A percentile compares a stretch with the other conserved stretches of the same genome.
Evolutionary conservation across 1,140 invertebrate species (phyloP).

Genomic region (Drosophila novamexicana): DNA sequence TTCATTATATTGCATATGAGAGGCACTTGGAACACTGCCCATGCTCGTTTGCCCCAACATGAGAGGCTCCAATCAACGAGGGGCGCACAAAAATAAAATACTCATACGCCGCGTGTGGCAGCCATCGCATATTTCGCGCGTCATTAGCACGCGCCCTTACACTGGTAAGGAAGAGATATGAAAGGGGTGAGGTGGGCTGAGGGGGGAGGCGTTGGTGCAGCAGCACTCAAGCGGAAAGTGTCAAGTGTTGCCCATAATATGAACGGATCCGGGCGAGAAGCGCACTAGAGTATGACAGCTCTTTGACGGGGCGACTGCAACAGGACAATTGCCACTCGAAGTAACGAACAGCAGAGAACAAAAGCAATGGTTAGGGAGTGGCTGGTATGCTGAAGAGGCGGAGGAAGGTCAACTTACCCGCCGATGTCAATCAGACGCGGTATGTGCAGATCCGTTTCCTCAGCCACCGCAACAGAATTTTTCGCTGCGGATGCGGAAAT

Average conservation of each 20-base stretch:
- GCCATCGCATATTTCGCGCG: conserved; percentile 78
- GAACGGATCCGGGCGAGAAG: conserved; percentile 50
- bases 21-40: conserved; percentile 14
- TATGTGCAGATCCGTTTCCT: conserved; percentile 86
- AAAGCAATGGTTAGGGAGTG: conserved; percentile 30
- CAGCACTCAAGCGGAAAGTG: conserved; percentile 64
- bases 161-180: not conserved
- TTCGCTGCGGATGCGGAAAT: conserved; percentile 55
- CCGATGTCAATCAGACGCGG: conserved; percentile 86
- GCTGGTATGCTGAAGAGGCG: not conserved
- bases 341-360: conserved; percentile 75
- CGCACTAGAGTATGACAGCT: conserved; percentile 70
- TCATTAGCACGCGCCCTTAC: conserved; percentile 75
- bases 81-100: conserved; percentile 67
- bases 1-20: conserved; percentile 20
- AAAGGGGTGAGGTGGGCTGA: not conserved
- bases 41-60: conserved; percentile 1
- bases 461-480: conserved; percentile 57
- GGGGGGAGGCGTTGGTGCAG: not conserved
- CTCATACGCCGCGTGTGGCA: conserved; percentile 49
- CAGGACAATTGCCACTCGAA: conserved; percentile 78
- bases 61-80: conserved; percentile 33
- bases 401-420: conserved; percentile 58
- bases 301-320: conserved; percentile 67
- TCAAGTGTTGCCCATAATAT: conserved; percentile 83